A percentile compares a stretch with the other conserved stretches of the same genome.
These are phyloP conservation scores for Margaritifera margaritifera DNA, from an alignment of 2,888 invertebrate species.

Conservation along the genomic window DNA sequence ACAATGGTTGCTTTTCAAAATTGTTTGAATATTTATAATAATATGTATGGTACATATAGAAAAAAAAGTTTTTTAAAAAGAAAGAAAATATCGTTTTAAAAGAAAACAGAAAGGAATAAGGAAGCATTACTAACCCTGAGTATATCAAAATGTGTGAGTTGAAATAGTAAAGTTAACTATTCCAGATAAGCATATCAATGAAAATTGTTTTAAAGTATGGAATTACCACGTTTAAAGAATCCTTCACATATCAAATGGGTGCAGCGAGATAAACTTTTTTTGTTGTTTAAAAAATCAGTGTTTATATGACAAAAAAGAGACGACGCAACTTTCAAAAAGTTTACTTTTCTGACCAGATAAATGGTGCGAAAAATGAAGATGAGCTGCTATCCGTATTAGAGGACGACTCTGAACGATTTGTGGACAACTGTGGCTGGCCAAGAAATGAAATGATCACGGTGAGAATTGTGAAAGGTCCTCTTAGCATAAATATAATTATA, in stretches of 20 bases:
- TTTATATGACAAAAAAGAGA: not conserved
- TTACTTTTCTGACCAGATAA: conserved; percentile 19
- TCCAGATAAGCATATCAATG: too few relatives aligned
- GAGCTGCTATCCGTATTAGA: conserved; percentile 23
- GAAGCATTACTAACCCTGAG: too few relatives aligned
- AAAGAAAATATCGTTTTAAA: too few relatives aligned
- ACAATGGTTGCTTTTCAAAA: too few relatives aligned
- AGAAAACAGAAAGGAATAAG: too few relatives aligned
- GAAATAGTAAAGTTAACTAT: too few relatives aligned
- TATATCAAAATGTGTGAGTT: too few relatives aligned
- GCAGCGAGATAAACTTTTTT: not conserved
- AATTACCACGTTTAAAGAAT: not conserved
- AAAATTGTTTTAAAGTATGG: too few relatives aligned
- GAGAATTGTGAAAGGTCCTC: not conserved
- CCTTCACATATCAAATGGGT: not conserved
- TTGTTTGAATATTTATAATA: too few relatives aligned
- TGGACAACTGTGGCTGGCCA: conserved; percentile 44
- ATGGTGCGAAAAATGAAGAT: conserved; percentile 24
- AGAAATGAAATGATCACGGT: conserved; percentile 35
- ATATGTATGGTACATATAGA: too few relatives aligned
- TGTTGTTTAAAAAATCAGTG: not conserved
- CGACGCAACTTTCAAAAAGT: not conserved
- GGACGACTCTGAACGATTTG: conserved; percentile 27
- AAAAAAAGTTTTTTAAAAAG: too few relatives aligned
- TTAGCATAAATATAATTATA: not conserved